phyloP scores from a whole-genome alignment of 2,888 invertebrate species.

The Aleiodes leptofemur region DNA sequence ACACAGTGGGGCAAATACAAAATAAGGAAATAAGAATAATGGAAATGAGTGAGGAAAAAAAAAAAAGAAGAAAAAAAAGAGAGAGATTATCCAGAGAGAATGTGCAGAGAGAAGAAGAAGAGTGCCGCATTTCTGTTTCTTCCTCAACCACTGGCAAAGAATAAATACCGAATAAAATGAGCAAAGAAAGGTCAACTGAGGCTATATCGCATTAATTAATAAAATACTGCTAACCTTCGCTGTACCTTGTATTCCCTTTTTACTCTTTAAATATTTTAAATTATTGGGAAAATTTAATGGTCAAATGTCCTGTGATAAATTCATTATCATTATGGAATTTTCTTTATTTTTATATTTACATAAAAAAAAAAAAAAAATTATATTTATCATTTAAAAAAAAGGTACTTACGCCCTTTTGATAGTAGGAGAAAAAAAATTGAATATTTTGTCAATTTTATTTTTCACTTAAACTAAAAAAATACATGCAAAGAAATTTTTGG shows the following conservation, averaged over 20 bases:
- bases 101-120: slow-evolving; percentile 22
- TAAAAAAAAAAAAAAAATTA: no score
- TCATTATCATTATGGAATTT: no score
- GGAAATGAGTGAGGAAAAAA: slow-evolving; percentile 64
- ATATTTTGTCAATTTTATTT: no score
- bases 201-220: slow-evolving; percentile 62
- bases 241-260: slow-evolving; percentile 12
- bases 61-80: background rate
- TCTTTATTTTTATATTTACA: no score
- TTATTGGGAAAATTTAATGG: no score
- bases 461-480: no score
- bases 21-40: slow-evolving; percentile 6
- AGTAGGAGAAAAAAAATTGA: no score
- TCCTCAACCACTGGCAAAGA: slow-evolving; percentile 47
- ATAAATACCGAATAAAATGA: slow-evolving; percentile 64
- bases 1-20: background rate
- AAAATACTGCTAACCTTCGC: slow-evolving; percentile 26
- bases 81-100: background rate
- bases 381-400: no score
- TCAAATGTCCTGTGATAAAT: no score
- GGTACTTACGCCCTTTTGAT: no score
- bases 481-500: no score
- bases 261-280: slow-evolving; percentile 12
- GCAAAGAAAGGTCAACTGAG: slow-evolving; percentile 59
- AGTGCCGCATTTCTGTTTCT: slow-evolving; percentile 43